A percentile compares a stretch with the other conserved stretches of the same genome.
Conservation (phyloP, 2,797 vertebrate genomes). For the Clarias pachynema region DNA sequence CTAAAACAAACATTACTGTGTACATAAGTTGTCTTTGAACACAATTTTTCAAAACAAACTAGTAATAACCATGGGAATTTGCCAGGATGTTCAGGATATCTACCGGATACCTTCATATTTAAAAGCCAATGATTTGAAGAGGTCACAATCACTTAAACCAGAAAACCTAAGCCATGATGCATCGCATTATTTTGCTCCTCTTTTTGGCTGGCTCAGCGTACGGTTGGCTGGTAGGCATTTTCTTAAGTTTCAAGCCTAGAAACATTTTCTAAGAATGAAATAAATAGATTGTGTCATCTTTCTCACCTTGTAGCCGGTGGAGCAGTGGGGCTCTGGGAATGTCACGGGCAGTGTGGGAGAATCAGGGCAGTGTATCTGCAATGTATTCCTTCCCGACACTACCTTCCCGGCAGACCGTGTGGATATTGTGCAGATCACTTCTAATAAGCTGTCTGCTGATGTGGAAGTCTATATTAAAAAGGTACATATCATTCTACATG, state of each 20-base stretch:
- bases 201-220: slow-evolving; percentile 52
- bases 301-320: slow-evolving; percentile 59
- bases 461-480: slow-evolving; percentile 68
- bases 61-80: slow-evolving; percentile 56
- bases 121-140: slow-evolving; percentile 53
- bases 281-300: not conserved
- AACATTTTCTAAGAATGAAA: no score
- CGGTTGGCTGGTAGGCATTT: slow-evolving; percentile 67
- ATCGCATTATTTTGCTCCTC: slow-evolving; percentile 58
- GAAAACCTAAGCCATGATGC: slow-evolving; percentile 55
- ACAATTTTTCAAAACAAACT: not conserved
- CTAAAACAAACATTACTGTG: slow-evolving; percentile 12
- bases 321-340: slow-evolving; percentile 72
- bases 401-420: slow-evolving; percentile 81
- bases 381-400: slow-evolving; percentile 79
- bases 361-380: slow-evolving; percentile 78
- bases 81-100: slow-evolving; percentile 50
- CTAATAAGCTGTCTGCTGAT: slow-evolving; percentile 64
- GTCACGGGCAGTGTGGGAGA: slow-evolving; percentile 75
- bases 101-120: slow-evolving; percentile 61
- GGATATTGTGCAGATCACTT: slow-evolving; percentile 70
- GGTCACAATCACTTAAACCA: slow-evolving; percentile 30
- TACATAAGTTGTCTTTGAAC: not conserved
- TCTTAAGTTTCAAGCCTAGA: not conserved
- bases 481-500: slow-evolving; percentile 47